Evolutionary conservation across 2,888 invertebrate genomes (phyloP), one percentile per base, ranked within the genome.

Genomic region (Noctua pronuba): DNA sequence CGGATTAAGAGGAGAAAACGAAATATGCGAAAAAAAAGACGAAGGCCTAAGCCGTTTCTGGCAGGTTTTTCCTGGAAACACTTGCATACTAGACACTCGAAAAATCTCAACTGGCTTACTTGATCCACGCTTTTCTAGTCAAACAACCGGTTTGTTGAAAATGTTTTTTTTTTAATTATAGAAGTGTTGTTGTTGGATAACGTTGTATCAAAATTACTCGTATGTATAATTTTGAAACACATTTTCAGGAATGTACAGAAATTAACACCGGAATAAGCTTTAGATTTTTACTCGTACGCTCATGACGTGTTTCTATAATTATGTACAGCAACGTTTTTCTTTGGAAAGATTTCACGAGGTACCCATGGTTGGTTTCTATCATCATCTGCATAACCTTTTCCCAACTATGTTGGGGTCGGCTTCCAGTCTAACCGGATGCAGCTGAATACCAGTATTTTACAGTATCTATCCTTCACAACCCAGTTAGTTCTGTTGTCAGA

Each of bases 1-100:
- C 60, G 11, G 6, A 35, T 65, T 58, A 71, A 79, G 69, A 72
- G 78, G 70, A 74, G 73, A 81, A 85, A 60, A 75, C 80, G 80
- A 69, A 83, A 84, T 67, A 28, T 73, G 38, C 46, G 28, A 16
- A 66, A 35, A 44, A 75, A 35, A 67, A 74, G 71, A n/a, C 21
- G 11, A 31, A 82, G 81, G 46, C 74, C 75, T 71, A 73, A 67
- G 62, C 72, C 77, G 38, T 73, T 77, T 75, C 35, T 28, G 38
- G 35, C 64, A 38, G 46, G 65, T 67, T 71, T 49, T 18, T 31
- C 64, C 62, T 73, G 73, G 65, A 79, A 73, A 72, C 65, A 69
- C 31, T 67, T 60, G 35, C 52, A n/a, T 55, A 65, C 31, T 13
- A 73, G 31, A 70, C 72, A 35, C 21, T 65, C 64, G 24, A 75